Evolutionary conservation across 2,113 vertebrate species (phyloP).

Genomic region (Vidua macroura): DNA sequence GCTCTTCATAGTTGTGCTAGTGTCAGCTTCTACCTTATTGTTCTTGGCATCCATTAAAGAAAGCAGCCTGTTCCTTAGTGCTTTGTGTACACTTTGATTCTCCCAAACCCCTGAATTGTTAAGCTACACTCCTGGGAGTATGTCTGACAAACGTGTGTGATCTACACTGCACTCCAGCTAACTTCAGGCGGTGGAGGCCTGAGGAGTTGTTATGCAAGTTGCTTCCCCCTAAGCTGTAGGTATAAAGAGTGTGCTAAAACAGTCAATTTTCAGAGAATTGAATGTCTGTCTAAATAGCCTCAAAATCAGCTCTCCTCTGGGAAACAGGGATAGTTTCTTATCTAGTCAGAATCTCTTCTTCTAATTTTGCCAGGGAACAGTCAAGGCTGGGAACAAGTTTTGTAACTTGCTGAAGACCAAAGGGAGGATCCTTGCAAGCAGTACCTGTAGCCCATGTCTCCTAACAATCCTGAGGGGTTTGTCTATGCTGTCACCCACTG

Average conservation of each 20-base stretch:
- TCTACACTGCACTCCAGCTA: background rate
- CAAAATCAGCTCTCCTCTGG: background rate
- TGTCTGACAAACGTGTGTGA: background rate
- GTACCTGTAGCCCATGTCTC: background rate
- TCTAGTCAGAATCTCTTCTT: background rate
- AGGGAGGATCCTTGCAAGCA: accelerated
- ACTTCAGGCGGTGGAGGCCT: background rate
- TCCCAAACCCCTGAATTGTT: background rate
- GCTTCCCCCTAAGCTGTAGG: background rate
- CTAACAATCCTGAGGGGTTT: background rate
- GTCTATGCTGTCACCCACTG: background rate
- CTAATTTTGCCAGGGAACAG: background rate
- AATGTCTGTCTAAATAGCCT: constrained; percentile 8
- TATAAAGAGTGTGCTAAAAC: background rate
- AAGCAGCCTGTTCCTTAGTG: background rate
- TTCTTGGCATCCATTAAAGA: background rate
- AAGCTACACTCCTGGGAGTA: background rate
- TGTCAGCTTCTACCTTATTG: background rate
- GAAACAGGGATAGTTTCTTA: background rate
- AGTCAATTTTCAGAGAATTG: background rate
- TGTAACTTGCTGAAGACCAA: background rate
- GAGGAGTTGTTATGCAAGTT: background rate
- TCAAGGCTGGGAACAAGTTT: background rate
- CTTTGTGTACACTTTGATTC: background rate
- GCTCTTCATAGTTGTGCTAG: accelerated